Evolutionary conservation across 2,888 invertebrate genomes (phyloP).

Genomic region (Sarcophaga variegata): DNA sequence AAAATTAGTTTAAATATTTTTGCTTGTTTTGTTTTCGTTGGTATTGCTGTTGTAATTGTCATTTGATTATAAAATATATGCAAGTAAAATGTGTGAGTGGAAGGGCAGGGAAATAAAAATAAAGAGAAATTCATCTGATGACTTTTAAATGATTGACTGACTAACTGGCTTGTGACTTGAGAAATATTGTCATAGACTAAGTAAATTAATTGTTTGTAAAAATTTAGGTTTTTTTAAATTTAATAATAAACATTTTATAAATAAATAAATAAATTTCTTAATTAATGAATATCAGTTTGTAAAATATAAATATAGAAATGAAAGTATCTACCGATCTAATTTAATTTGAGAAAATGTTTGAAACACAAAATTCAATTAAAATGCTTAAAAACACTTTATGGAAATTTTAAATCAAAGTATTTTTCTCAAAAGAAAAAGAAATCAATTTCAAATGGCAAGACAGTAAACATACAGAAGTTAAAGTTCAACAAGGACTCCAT

Average conservation of each 20-base stretch:
- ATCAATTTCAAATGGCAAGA: too few relatives aligned
- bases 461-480: too few relatives aligned
- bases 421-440: too few relatives aligned
- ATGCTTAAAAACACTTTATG: too few relatives aligned
- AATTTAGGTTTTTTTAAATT: background rate
- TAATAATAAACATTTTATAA: too few relatives aligned
- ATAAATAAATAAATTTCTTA: conserved; percentile 27
- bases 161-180: conserved; percentile 34
- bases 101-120: too few relatives aligned
- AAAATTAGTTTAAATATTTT: background rate
- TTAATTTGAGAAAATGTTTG: too few relatives aligned
- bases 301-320: background rate
- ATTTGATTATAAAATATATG: background rate
- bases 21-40: background rate
- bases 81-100: too few relatives aligned
- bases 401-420: too few relatives aligned
- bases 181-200: background rate
- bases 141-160: conserved; percentile 10
- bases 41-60: conserved; percentile 1
- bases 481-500: too few relatives aligned
- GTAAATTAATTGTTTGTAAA: conserved; percentile 32
- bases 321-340: too few relatives aligned
- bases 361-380: too few relatives aligned
- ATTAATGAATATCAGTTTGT: background rate
- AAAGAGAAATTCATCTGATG: conserved; percentile 34